Evolutionary conservation across 2,113 vertebrate genomes (phyloP).

Genomic region (Elgaria multicarinata): DNA sequence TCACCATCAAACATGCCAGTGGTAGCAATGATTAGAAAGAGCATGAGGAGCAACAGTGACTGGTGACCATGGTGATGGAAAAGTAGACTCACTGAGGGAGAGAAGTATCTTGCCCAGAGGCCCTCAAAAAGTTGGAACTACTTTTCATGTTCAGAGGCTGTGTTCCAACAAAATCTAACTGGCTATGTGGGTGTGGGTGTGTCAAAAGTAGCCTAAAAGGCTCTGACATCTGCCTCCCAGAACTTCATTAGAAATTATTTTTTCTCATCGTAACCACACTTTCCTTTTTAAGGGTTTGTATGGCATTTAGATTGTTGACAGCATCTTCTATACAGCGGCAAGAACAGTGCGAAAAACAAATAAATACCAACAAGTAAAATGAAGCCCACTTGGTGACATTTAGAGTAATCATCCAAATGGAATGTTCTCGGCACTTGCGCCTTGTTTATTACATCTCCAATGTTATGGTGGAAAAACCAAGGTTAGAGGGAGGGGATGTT

Average conservation of each 20-base stretch:
- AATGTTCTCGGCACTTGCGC: slow-evolving; percentile 64
- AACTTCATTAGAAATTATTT: not conserved
- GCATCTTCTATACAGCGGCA: slow-evolving; percentile 40
- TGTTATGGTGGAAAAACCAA: slow-evolving; percentile 40
- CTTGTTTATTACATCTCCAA: slow-evolving; percentile 55
- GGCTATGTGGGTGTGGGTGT: not conserved
- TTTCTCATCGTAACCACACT: not conserved
- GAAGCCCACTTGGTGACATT: slow-evolving; percentile 60
- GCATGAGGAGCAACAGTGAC: no score
- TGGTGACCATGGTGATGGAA: no score
- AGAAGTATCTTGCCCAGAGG: no score
- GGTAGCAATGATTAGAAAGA: no score
- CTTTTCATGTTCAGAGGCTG: not conserved
- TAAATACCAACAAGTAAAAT: slow-evolving; percentile 58
- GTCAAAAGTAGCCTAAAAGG: not conserved
- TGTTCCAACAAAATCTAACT: not conserved
- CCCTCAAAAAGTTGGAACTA: no score
- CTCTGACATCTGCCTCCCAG: not conserved
- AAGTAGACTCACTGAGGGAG: no score
- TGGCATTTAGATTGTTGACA: not conserved
- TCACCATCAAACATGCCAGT: no score
- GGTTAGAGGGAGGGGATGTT: slow-evolving; percentile 51
- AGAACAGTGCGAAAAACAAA: slow-evolving; percentile 20
- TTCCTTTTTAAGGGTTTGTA: not conserved
- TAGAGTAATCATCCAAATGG: slow-evolving; percentile 64